Evolutionary conservation across 2,113 vertebrate genomes (phyloP), one percentile per base, ranked within the genome.

Genomic region (Tupaia chinensis): DNA sequence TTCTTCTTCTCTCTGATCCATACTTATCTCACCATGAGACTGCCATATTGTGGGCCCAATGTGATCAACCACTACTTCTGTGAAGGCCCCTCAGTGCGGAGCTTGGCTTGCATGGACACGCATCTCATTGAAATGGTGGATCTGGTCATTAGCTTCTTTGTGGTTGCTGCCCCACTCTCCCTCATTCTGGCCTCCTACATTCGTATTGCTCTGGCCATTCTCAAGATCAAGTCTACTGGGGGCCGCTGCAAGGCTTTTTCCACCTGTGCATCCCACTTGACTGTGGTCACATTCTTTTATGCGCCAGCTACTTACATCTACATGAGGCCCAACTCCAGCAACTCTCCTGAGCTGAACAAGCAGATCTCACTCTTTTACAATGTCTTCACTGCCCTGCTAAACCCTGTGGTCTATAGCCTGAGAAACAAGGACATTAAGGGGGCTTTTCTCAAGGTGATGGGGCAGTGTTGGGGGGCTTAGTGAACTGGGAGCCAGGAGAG

Each of bases 41-140:
- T 98, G 12, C 96, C 96, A 19, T 97, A 95, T 72, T 97, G 97
- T 92, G 94, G 93, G 2, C 94, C 92, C 17, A 97, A 97, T 3
- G 22, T 29, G 2, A 53, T 97, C 60, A 96, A 97, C 22, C 96
- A 97, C 87, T 96, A 96, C 27, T 91, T 95, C 29, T 97, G 97
- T 89, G 97, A 97, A n/a, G 93, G 89, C 5, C 96, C 94, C 44
- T 89, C 91, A 0, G 90, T 97, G 2, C 12, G 84, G 10, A 93
- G 69, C 9, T 79, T 97, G 82, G 95, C 97, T 76, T 98, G 97
- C 78, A 84, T 82, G 66, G 95, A 97, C 20, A 97, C 85, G 1
- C 34, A 83, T 0, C 1, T 96, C n/a, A 96, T 76, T 91, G 96
- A 94, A 20, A 9, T 79, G 25, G 79, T 93, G 11, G 95, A 95